Evolutionary conservation across 2,113 vertebrate genomes (phyloP).

Genomic region (Thalassarche chlororhynchos): DNA sequence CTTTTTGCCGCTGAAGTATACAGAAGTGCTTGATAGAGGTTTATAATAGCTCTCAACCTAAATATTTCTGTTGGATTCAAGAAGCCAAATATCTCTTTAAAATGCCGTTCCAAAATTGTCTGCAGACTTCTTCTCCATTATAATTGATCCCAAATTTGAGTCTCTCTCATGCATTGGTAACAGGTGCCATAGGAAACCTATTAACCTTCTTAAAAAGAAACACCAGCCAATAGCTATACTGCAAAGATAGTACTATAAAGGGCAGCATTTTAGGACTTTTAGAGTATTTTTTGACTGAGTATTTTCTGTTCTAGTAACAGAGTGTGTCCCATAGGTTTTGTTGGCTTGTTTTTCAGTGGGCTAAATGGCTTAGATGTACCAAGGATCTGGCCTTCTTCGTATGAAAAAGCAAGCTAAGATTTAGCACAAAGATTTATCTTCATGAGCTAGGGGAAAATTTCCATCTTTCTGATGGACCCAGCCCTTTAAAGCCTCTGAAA

Average conservation of each 20-base stretch:
- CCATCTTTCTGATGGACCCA: not conserved
- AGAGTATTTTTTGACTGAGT: not conserved
- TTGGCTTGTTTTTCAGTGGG: not conserved
- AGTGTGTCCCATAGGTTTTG: not conserved
- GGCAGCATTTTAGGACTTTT: not conserved
- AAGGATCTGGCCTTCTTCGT: not conserved
- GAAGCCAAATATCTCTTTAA: not conserved
- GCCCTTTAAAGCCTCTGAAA: slow-evolving; percentile 34
- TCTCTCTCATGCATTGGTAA: not conserved
- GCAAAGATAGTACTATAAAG: not conserved
- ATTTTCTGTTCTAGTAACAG: not conserved
- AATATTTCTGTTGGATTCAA: slow-evolving; percentile 20
- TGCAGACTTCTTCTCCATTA: not conserved
- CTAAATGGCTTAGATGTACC: not conserved
- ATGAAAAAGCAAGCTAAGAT: not conserved
- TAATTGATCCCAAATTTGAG: not conserved
- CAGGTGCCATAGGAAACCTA: not conserved
- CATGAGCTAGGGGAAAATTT: not conserved
- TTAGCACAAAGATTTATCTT: not conserved
- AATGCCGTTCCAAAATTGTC: not conserved
- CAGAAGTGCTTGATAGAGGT: not conserved
- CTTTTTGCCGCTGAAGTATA: not conserved
- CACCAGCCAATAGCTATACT: not conserved
- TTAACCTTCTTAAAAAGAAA: not conserved
- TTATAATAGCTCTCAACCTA: not conserved